Evolutionary conservation across 2,888 invertebrate species (phyloP), one percentile per base, ranked within the genome.

Genomic region (Athrips mouffetella): DNA sequence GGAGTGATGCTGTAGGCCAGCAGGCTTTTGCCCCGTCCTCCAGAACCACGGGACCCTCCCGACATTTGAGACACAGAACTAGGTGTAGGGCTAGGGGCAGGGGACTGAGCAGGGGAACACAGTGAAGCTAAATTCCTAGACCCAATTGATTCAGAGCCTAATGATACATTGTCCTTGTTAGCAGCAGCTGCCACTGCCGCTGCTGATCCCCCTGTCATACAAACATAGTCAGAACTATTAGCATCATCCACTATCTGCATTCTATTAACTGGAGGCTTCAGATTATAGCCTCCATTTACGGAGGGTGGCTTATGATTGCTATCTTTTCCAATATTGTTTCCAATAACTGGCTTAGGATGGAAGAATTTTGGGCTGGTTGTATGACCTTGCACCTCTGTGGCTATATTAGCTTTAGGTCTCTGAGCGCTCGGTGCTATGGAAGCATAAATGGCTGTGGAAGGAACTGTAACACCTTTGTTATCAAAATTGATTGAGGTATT

Each of bases 1-100:
- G 96, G 96, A 39, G 96, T 96, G 20, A 97, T 94, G 77, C 94
- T 96, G 67, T 95, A 96, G 0, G 96, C 96, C 57, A 97, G 80
- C 47, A 96, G 80, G 59, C 93, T 94, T 73, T 96, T 89, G 1
- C 88, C 81, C 30, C 89, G 68, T 0, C 89, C 89, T 7, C 89
- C 89, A 30, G 91, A 91, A 11, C 90, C 89, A 35, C 89, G 70
- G 10, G 89, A 90, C 5, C 91, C 91, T 41, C 91, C 91, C 50
- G 92, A 91, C 51, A 91, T 70, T 70, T 91, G 91, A 10, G 91
- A 91, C 10, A 89, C 82, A 47, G 88, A 89, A 58, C 88, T 91
- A 30, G 92, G 92, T 47, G 93, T 93, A 45, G 93, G 93, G 61
- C 90, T 91, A 11, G 91, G 91, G 18, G 92, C 90, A 35, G 89